Conservation (phyloP, 2,888 invertebrate genomes). For the Chrysolina haemoptera region DNA sequence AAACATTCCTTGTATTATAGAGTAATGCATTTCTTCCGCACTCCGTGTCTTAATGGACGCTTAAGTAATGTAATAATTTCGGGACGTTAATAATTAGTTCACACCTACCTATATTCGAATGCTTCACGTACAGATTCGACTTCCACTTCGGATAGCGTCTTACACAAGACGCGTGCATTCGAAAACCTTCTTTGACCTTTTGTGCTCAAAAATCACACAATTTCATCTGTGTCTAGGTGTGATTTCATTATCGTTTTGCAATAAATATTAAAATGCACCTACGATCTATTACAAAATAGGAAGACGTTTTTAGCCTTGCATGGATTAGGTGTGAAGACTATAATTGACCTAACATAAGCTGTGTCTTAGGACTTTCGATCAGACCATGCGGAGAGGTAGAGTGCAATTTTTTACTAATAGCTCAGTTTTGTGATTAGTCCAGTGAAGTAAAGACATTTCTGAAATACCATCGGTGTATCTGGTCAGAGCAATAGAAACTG, state of each 20-base stretch:
- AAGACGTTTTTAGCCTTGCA: background rate
- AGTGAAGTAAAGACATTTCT: background rate
- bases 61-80: conserved; percentile 12
- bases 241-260: conserved; percentile 16
- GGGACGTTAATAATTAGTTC: conserved; percentile 1
- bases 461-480: too few species aligned
- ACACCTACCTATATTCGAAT: background rate
- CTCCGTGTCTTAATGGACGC: background rate
- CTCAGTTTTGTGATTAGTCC: background rate
- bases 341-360: background rate
- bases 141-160: background rate
- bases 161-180: conserved; percentile 5
- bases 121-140: background rate
- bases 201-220: background rate
- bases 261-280: conserved; percentile 12
- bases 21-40: background rate
- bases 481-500: too few species aligned
- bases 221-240: background rate
- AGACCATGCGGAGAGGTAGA: background rate
- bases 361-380: background rate
- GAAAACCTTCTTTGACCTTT: background rate
- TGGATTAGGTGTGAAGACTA: background rate
- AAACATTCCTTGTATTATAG: background rate
- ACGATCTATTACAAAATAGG: conserved; percentile 6
- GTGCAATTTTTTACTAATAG: background rate